Evolutionary conservation across 2,888 invertebrate species (phyloP), one percentile per base, ranked within the genome.

Genomic region (Pandemis heparana): DNA sequence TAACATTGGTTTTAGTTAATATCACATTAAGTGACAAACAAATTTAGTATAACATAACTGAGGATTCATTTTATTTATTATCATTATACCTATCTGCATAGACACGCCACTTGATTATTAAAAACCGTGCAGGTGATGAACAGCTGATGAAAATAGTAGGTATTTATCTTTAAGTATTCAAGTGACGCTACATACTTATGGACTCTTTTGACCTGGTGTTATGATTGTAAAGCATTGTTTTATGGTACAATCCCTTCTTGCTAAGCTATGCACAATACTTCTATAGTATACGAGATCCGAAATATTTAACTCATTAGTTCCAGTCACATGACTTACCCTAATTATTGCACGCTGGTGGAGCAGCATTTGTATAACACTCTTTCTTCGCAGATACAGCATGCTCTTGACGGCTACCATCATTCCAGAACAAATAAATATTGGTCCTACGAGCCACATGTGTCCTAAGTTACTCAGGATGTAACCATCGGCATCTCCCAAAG

Each of bases 341-440:
- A 96, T 95, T 77, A 96, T 92, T 75, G 95, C 96, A 77, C 96
- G 94, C 81, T 96, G 96, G 78, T 95, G 95, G 61, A 95, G 90
- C 65, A 96, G 91, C 95, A 96, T 95, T 86, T 96, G 96, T 78
- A 96, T 95, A 56, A 96, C 95, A 82, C 96, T 96, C 84, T 96
- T 96, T 84, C 96, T 93, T 79, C 96, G 92, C 77, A 96, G 89
- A 86, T 96, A 96, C 65, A 96, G 85, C 92, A 96, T 95, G 82
- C 96, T 96, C 83, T 96, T 96, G n/a, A 96, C 95, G 61, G 96
- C 96, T 70, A 96, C 95, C 96, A 96, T 96, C 89, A 96, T 95
- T 78, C 96, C 96, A 77, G 96, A 96, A 88, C 96, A 96, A 85
- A 96, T 96, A 85, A 96, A 96, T 83, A 96, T 95, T 69, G 96